phyloP scores from a whole-genome alignment of 1,140 invertebrate genomes.

The Leptinotarsa texana region DNA sequence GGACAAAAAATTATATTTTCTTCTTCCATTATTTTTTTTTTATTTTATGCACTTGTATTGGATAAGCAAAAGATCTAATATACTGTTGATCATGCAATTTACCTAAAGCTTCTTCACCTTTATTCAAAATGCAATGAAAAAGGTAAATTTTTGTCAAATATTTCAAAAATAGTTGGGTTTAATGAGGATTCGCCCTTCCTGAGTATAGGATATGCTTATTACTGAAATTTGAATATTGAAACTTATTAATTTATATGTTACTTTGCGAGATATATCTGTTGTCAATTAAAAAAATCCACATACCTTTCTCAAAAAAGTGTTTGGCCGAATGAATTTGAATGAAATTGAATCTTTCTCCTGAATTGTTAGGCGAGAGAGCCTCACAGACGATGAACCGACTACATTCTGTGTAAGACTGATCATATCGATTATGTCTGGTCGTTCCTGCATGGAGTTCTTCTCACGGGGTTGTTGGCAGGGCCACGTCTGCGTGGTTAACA shows the following conservation, averaged over 20 bases:
- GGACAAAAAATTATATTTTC: too few species aligned
- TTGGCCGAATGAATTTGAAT: conserved; percentile 13
- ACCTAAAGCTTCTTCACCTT: too few species aligned
- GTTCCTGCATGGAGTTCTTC: conserved; percentile 9
- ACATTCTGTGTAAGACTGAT: conserved; percentile 49
- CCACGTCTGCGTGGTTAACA: conserved; percentile 26
- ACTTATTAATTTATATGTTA: background rate
- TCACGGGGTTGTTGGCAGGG: conserved; percentile 32
- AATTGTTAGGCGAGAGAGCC: conserved; percentile 41
- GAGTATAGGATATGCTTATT: too few species aligned
- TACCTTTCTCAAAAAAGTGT: conserved; percentile 24
- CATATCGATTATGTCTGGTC: conserved; percentile 26
- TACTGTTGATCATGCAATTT: too few species aligned
- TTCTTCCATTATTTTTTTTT: too few species aligned
- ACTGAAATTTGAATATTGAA: too few species aligned
- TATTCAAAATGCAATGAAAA: too few species aligned
- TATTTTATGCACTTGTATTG: too few species aligned
- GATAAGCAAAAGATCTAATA: too few species aligned
- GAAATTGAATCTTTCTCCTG: conserved; percentile 18
- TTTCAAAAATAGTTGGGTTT: too few species aligned
- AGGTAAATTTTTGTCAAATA: too few species aligned
- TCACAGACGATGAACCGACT: conserved; percentile 39
- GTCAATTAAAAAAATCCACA: background rate
- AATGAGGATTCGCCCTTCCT: too few species aligned
- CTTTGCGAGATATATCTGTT: background rate